A percentile compares a stretch with the other conserved stretches of the same genome.
Evolutionary conservation across 1,140 invertebrate species (phyloP).

Genomic region (Drosophila pachea): DNA sequence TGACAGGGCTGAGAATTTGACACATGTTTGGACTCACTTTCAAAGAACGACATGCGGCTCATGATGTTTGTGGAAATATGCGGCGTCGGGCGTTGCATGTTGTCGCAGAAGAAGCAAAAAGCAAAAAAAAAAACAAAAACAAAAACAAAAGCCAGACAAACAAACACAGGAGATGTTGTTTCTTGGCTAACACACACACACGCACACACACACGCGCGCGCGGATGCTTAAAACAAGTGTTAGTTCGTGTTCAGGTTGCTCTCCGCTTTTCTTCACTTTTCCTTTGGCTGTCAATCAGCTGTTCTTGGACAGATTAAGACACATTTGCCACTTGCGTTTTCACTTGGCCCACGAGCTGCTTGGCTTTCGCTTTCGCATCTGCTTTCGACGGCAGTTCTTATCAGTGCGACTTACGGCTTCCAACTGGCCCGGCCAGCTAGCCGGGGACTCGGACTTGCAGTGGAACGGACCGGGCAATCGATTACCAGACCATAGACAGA

Average conservation of each 20-base stretch:
- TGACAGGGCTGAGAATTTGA: background rate
- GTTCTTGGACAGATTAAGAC: slow-evolving; percentile 18
- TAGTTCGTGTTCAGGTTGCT: background rate
- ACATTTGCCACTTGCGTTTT: slow-evolving; percentile 32
- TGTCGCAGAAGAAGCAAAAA: too few species aligned
- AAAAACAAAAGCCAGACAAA: background rate
- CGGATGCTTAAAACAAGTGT: too few species aligned
- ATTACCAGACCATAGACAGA: slow-evolving; percentile 42
- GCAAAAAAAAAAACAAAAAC: background rate
- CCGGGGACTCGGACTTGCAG: slow-evolving; percentile 10
- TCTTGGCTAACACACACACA: background rate
- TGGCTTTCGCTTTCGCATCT: slow-evolving; percentile 21
- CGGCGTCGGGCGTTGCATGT: slow-evolving; percentile 65
- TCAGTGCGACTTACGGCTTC: slow-evolving; percentile 66
- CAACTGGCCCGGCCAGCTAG: slow-evolving; percentile 55
- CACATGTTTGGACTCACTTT: slow-evolving; percentile 60
- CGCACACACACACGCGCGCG: too few species aligned
- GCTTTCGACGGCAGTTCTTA: slow-evolving; percentile 56
- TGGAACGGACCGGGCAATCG: slow-evolving; percentile 30
- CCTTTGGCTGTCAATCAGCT: background rate
- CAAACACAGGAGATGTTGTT: background rate
- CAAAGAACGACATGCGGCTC: slow-evolving; percentile 74
- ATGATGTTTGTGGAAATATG: slow-evolving; percentile 70
- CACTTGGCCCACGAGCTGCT: slow-evolving; percentile 18
- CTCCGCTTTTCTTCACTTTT: slow-evolving; percentile 13